A percentile compares a stretch with the other conserved stretches of the same genome.
Conservation (phyloP, 2,797 vertebrate genomes). For the Meda fulgida region DNA sequence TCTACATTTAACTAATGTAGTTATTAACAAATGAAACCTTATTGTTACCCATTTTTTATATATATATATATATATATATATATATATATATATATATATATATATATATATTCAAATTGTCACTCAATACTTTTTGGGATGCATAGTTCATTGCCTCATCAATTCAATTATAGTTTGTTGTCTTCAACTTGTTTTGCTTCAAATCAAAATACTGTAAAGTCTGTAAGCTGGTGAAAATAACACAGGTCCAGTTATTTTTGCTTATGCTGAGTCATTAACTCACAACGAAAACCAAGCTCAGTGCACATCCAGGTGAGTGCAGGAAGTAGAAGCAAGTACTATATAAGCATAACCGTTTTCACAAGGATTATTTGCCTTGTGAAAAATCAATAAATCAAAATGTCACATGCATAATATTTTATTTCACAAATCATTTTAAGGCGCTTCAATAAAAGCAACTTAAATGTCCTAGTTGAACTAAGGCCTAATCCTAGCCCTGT, state of each 20-base stretch:
- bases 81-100: no score
- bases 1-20: no score
- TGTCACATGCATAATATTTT: no score
- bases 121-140: neutral
- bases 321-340: neutral
- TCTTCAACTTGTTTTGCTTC: neutral
- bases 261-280: slow-evolving; percentile 51
- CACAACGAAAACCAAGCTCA: neutral
- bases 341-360: neutral
- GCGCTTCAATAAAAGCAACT: no score
- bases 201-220: slow-evolving; percentile 5
- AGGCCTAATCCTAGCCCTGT: no score
- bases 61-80: no score
- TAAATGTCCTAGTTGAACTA: no score
- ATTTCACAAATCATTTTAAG: no score
- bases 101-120: neutral
- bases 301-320: neutral
- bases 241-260: slow-evolving; percentile 53
- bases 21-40: neutral
- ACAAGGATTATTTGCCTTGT: neutral
- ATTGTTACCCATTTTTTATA: neutral
- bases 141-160: neutral
- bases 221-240: slow-evolving; percentile 30
- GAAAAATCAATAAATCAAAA: no score
- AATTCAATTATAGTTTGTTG: neutral